Evolutionary conservation across 2,113 vertebrate genomes (phyloP).

Genomic region (Chauna torquata): DNA sequence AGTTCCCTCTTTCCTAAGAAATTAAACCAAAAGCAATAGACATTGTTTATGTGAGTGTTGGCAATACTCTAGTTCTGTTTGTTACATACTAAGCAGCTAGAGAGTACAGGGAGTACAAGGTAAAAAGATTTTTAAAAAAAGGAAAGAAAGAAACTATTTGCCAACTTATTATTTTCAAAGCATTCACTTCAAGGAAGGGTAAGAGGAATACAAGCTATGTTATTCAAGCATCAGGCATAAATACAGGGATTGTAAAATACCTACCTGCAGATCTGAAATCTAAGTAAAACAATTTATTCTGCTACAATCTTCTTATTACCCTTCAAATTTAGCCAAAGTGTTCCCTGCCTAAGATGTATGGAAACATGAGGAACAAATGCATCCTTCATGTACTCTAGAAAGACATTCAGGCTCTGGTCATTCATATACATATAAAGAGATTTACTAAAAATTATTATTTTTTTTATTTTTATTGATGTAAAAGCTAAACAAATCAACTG

Average conservation of each 20-base stretch:
- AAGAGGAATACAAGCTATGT: not conserved
- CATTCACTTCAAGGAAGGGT: not conserved
- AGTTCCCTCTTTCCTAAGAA: conserved; percentile 23
- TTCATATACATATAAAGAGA: conserved; percentile 11
- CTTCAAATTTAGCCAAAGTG: conserved; percentile 22
- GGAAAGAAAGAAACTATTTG: not conserved
- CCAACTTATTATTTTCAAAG: conserved; percentile 14
- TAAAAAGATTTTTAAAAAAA: not conserved
- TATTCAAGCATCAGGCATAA: conserved; percentile 34
- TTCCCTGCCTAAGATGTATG: not conserved
- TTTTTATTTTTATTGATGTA: not conserved
- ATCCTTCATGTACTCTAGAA: not conserved
- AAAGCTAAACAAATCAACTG: not conserved
- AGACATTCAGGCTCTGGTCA: not conserved
- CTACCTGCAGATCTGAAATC: not conserved
- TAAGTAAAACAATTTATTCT: conserved; percentile 31
- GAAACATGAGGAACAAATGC: not conserved
- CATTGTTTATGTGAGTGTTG: not conserved
- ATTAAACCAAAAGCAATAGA: conserved; percentile 41
- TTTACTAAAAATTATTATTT: conserved; percentile 9
- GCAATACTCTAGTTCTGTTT: not conserved
- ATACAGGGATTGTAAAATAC: conserved; percentile 9
- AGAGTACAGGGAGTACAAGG: not conserved
- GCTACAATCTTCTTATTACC: not conserved
- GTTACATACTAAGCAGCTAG: not conserved